Evolutionary conservation across 2,113 vertebrate genomes (phyloP).

Genomic region (Leucopsar rothschildi): DNA sequence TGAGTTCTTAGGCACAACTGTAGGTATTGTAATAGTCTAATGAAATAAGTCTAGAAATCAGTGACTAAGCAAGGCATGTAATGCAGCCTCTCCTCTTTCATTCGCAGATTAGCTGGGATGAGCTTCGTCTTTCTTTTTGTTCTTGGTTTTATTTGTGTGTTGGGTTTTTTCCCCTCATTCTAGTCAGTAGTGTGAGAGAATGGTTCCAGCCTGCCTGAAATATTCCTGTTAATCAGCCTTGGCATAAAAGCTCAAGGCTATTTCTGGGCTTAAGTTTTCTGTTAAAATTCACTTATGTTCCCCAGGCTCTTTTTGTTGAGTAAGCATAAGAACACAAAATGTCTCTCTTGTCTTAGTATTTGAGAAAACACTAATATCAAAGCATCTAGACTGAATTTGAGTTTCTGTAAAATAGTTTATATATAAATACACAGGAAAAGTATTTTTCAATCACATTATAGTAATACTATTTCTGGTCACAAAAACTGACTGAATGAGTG

Average conservation of each 20-base stretch:
- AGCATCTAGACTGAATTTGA: not conserved
- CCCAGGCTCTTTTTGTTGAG: not conserved
- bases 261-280: not conserved
- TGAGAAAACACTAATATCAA: not conserved
- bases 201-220: not conserved
- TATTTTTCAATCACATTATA: not conserved
- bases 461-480: not conserved
- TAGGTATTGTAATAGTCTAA: not conserved
- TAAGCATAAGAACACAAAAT: not conserved
- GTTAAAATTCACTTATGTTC: not conserved
- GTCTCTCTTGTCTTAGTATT: not conserved
- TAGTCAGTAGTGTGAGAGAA: not conserved
- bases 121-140: not conserved
- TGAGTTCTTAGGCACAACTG: not conserved
- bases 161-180: not conserved
- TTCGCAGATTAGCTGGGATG: not conserved
- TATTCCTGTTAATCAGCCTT: not conserved
- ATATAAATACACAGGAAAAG: not conserved
- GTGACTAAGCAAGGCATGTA: not conserved
- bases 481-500: not conserved
- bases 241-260: not conserved
- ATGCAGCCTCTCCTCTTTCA: not conserved
- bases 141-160: not conserved
- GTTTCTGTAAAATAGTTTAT: not conserved
- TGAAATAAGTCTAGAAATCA: not conserved